A percentile compares a stretch with the other conserved stretches of the same genome.
Conservation (phyloP, 2,888 invertebrate genomes). For the Xestia xanthographa region DNA sequence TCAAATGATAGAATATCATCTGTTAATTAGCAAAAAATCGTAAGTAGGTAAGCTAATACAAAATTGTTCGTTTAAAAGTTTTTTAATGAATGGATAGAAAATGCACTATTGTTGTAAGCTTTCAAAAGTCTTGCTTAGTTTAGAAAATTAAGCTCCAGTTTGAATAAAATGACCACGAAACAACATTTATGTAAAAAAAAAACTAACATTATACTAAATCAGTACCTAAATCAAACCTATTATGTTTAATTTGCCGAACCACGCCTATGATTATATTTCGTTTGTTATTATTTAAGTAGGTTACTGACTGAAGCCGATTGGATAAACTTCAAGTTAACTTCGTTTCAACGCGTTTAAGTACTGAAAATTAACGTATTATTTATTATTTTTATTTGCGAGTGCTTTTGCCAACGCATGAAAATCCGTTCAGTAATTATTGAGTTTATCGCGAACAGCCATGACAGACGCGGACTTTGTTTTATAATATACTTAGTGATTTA, state of each 20-base stretch:
- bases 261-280: background rate
- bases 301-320: background rate
- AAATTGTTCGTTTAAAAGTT: background rate
- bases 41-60: background rate
- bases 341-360: background rate
- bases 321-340: background rate
- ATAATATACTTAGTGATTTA: too few relatives aligned
- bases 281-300: background rate
- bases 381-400: too few relatives aligned
- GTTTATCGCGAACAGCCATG: too few relatives aligned
- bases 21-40: slow-evolving; percentile 1
- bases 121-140: background rate
- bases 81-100: background rate
- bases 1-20: slow-evolving; percentile 2
- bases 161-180: background rate
- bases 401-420: too few relatives aligned
- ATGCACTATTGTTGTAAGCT: background rate
- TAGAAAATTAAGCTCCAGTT: background rate
- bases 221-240: background rate
- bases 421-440: too few relatives aligned
- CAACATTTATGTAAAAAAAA: background rate
- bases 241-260: background rate
- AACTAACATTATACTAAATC: background rate
- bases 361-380: background rate
- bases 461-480: too few relatives aligned